A percentile compares a stretch with the other conserved stretches of the same genome.
These are phyloP conservation scores for Tachysurus vachellii DNA, from an alignment of 2,113 vertebrate genomes.

Conservation along the genomic window DNA sequence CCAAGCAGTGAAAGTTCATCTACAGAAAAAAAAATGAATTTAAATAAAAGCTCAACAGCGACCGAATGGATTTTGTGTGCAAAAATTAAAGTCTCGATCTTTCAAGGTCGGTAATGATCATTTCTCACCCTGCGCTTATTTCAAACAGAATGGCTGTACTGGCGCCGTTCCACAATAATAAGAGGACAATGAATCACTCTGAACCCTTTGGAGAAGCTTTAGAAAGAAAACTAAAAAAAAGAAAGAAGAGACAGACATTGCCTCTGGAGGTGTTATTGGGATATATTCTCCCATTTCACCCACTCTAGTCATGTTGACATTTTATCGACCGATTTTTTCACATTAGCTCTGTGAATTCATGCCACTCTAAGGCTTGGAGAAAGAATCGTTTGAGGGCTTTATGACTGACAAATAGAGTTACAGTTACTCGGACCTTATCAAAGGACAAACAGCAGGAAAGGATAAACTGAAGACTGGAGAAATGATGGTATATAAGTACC, in stretches of 20 bases:
- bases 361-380: not conserved
- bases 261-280: not conserved
- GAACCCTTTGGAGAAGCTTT: not conserved
- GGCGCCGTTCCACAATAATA: not conserved
- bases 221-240: not conserved
- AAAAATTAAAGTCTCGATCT: not conserved
- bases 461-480: not conserved
- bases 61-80: not conserved
- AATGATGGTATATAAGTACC: not conserved
- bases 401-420: not conserved
- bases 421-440: not conserved
- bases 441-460: not conserved
- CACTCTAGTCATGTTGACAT: constrained; percentile 4
- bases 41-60: not conserved
- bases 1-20: not conserved
- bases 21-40: not conserved
- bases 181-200: constrained; percentile 7
- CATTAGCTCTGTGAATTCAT: not conserved
- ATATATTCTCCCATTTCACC: constrained; percentile 9
- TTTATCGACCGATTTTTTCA: not conserved
- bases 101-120: not conserved
- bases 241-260: not conserved
- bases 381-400: not conserved
- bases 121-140: not conserved
- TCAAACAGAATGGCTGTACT: constrained; percentile 16